A percentile compares a stretch with the other conserved stretches of the same genome.
phyloP scores from a whole-genome alignment of 1,140 invertebrate species.

The Helicoverpa zea region DNA sequence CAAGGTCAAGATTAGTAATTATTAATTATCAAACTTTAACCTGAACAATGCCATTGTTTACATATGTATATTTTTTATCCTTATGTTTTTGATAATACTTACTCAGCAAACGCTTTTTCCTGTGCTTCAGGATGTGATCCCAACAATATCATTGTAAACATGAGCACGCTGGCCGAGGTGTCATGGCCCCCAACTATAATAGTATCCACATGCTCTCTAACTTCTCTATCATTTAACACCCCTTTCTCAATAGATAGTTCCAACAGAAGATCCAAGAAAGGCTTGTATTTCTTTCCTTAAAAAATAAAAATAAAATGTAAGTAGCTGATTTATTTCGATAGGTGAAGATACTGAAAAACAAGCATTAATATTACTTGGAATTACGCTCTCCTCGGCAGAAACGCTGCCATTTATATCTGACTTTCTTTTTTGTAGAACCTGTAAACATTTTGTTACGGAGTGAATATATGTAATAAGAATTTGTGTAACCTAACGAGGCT shows the following conservation, averaged over 20 bases:
- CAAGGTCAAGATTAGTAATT: too few relatives aligned
- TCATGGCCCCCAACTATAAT: constrained; percentile 77
- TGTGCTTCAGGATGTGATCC: constrained; percentile 73
- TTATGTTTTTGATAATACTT: not conserved
- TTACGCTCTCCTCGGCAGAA: not conserved
- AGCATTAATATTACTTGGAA: not conserved
- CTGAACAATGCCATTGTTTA: too few relatives aligned
- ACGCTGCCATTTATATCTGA: constrained; percentile 63
- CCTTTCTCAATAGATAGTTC: constrained; percentile 69
- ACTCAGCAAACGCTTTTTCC: constrained; percentile 62
- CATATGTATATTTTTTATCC: too few relatives aligned
- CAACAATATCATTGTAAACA: constrained; percentile 69
- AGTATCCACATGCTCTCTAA: constrained; percentile 75
- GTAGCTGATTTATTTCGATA: too few relatives aligned
- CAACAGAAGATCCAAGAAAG: constrained; percentile 74
- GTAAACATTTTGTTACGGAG: constrained; percentile 34
- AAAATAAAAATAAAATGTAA: constrained; percentile 25
- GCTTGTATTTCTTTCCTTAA: constrained; percentile 70
- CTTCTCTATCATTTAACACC: constrained; percentile 69
- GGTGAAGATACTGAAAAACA: not conserved
- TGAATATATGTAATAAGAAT: not conserved
- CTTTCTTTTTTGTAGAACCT: constrained; percentile 73
- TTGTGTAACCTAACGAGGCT: not conserved
- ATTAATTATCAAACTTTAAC: too few relatives aligned
- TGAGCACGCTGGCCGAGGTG: constrained; percentile 68